A percentile compares a stretch with the other conserved stretches of the same genome.
Evolutionary conservation across 1,140 invertebrate species (phyloP).

Genomic region (Microplitis mediator): DNA sequence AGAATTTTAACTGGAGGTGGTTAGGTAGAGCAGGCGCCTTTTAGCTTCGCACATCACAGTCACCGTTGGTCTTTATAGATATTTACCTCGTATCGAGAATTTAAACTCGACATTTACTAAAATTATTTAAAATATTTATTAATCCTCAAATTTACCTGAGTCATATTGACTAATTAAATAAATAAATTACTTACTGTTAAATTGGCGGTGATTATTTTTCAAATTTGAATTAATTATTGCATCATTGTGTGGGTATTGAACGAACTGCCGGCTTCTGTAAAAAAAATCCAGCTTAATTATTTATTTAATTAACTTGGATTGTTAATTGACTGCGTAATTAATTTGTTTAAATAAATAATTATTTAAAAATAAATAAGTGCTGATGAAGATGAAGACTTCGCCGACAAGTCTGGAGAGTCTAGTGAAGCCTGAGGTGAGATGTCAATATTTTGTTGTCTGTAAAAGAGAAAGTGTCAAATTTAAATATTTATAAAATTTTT

Average conservation of each 20-base stretch:
- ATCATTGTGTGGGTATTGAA: too few species aligned
- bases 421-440: slow-evolving; percentile 55
- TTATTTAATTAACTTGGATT: too few species aligned
- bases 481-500: neutral
- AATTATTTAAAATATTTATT: neutral
- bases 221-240: too few species aligned
- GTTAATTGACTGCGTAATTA: too few species aligned
- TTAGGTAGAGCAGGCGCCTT: slow-evolving; percentile 36
- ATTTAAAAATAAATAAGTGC: neutral
- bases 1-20: slow-evolving; percentile 32
- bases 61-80: slow-evolving; percentile 22
- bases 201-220: too few species aligned
- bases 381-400: slow-evolving; percentile 51
- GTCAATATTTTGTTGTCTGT: neutral
- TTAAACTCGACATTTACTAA: neutral
- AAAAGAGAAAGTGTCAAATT: neutral
- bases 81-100: slow-evolving; percentile 2
- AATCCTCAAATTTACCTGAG: neutral
- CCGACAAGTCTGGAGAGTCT: slow-evolving; percentile 46
- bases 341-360: neutral
- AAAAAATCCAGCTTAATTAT: too few species aligned
- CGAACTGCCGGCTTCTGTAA: too few species aligned
- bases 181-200: too few species aligned
- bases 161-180: too few species aligned
- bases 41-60: slow-evolving; percentile 31